Base-by-base conservation (phyloP, 2,797 vertebrate species). In the Pyrocephalus nanus region DNA sequence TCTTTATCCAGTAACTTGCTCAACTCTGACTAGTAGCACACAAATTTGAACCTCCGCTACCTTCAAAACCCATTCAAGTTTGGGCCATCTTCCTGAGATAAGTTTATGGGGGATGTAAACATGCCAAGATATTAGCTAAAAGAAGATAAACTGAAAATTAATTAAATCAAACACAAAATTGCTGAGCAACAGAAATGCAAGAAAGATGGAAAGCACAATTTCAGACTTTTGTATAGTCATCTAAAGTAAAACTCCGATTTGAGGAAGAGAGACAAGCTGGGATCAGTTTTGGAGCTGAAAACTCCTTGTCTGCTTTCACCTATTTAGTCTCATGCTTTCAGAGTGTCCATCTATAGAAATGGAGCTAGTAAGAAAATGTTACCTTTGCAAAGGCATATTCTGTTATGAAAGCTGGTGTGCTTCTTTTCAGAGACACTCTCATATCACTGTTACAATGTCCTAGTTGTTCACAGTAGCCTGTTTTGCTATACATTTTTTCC, bases 401-500 rank as follows among this genome's bases (percentile, higher is more conserved):
- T 72, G 7, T 57, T 82, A 38, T 10, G 27, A 47, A 73, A 85
- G 45, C 48, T 21, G 11, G 14, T 91, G 43, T 54, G 22, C 17
- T 85, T 67, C 55, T 55, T 86, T 74, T 38, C 32, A 64, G 48
- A n/a, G 4, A 12, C n/a, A 67, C 60, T 58, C 20, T 92, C 21
- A 12, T 89, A 36, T 30, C 2, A 2, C 40, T 75, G 21, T 78
- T 87, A 36, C 4, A 25, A 27, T 42, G 32, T 34, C 22, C 84
- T 57, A 53, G 23, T 48, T 90, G 32, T 53, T 75, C 88, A 89
- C 71, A 64, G 42, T 36, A 61, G 0, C 0, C 10, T 69, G 20
- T 50, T 53, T 89, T 83, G 23, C 36, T 87, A 21, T 25, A 29
- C 71, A 32, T 50, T 66, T 86, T 94, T 90, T 87, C 88, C 80